Evolutionary conservation across 2,797 vertebrate genomes (phyloP), one percentile per base, ranked within the genome.

Genomic region (Myoxocephalus aenaeus): DNA sequence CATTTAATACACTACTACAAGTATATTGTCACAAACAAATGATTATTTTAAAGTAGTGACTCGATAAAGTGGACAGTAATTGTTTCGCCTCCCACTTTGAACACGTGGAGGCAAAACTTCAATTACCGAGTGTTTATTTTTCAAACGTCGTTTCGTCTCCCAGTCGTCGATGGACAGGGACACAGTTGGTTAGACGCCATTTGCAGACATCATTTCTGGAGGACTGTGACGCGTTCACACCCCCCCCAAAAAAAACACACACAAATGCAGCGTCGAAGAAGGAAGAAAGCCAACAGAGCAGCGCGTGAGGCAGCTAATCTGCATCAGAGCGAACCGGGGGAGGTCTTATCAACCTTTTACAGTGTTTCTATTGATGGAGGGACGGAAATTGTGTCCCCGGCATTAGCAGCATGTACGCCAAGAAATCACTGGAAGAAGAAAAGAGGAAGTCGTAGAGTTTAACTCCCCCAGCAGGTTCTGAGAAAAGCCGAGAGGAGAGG

Each of bases 291-390:
- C 36, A 59, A 13, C 44, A 18, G 36, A 5, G 58, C 64, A 10
- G 68, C 5, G n/a, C 22, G 12, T 40, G 75, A 77, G 53, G 73
- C 27, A 22, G 61, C 56, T 73, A 65, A 88, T 86, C 76, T 84
- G 46, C 25, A 46, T 66, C 32, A 69, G 22, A 57, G 50, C 3
- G n/a, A 74, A 42, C 25, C 22, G 1, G 36, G 36, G 77, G 68
- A 75, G 40, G 72, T 56, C 63, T 81, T 73, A 76, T 81, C 77
- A 75, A 40, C 64, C 66, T 7, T 72, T 73, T 62, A 70, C 73
- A 76, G 50, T 73, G 69, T 79, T 73, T 74, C 80, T 82, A 82
- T 75, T 71, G n/a, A 87, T 50, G 36, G 54, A 29, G 62, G 61
- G 22, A 63, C 18, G 75, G 22, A 75, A 63, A 75, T 51, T 22